These are phyloP conservation scores for Hoplostethus mediterraneus DNA, from an alignment of 2,797 vertebrate genomes.

Conservation along the genomic window DNA sequence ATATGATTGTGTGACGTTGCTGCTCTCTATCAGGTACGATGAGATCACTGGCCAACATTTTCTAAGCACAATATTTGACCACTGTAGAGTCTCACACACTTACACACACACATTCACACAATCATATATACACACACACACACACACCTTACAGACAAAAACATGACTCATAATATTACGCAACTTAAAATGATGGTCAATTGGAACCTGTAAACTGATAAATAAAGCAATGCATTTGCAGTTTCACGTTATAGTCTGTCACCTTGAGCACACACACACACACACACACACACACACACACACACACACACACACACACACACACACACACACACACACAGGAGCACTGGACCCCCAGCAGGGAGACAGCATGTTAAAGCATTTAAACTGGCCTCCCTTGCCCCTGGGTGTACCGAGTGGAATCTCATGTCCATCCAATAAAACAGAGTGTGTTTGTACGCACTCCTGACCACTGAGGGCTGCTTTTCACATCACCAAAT, in stretches of 20 bases:
- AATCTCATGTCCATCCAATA: conserved; percentile 65
- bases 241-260: no score
- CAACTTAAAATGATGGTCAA: no score
- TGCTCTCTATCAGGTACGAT: conserved; percentile 33
- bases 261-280: not conserved
- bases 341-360: conserved; percentile 23
- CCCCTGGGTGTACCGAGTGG: conserved; percentile 46
- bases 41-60: conserved; percentile 16
- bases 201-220: no score
- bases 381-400: conserved; percentile 35
- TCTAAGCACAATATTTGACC: conserved; percentile 1
- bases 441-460: conserved; percentile 77
- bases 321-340: conserved; percentile 31
- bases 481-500: conserved; percentile 79
- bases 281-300: conserved; percentile 30
- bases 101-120: not conserved
- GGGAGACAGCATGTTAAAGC: conserved; percentile 56
- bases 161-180: not conserved
- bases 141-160: conserved; percentile 6
- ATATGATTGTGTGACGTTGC: conserved; percentile 52
- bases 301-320: conserved; percentile 31
- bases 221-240: no score
- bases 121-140: conserved; percentile 8
- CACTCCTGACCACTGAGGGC: conserved; percentile 70
- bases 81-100: conserved; percentile 3